Conservation (phyloP, 2,888 invertebrate species). For the Nomada goodeniana region DNA sequence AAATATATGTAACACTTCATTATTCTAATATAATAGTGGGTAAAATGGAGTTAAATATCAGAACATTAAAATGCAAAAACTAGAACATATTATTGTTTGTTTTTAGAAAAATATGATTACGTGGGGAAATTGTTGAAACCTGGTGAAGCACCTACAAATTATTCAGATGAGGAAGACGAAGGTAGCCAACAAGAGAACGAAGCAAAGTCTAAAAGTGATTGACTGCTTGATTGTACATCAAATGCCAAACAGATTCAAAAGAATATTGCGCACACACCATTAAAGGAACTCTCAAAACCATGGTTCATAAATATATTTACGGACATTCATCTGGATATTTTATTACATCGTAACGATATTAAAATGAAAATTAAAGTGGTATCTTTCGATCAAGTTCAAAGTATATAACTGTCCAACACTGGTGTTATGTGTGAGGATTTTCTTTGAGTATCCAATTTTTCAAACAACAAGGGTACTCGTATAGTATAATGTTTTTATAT, state of each 20-base stretch:
- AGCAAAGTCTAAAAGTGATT: conserved; percentile 83
- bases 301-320: conserved; percentile 71
- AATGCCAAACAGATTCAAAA: conserved; percentile 67
- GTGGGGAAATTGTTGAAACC: conserved; percentile 96
- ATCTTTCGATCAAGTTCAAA: conserved; percentile 73
- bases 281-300: conserved; percentile 71
- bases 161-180: conserved; percentile 95
- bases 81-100: conserved; percentile 41
- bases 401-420: conserved; percentile 71
- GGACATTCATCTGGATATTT: conserved; percentile 70
- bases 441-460: conserved; percentile 70
- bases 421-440: conserved; percentile 73
- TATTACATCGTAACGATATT: conserved; percentile 70
- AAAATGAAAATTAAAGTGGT: conserved; percentile 67
- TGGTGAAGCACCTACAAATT: conserved; percentile 95
- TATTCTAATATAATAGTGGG: neutral
- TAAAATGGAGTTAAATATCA: neutral
- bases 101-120: conserved; percentile 96
- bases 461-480: conserved; percentile 40
- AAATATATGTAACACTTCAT: neutral
- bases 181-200: conserved; percentile 83
- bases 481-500: conserved; percentile 71
- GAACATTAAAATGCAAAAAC: neutral
- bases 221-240: conserved; percentile 73
- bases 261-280: conserved; percentile 75